These are phyloP conservation scores for Abrostola triplasia DNA, from an alignment of 2,888 invertebrate genomes.

Conservation along the genomic window DNA sequence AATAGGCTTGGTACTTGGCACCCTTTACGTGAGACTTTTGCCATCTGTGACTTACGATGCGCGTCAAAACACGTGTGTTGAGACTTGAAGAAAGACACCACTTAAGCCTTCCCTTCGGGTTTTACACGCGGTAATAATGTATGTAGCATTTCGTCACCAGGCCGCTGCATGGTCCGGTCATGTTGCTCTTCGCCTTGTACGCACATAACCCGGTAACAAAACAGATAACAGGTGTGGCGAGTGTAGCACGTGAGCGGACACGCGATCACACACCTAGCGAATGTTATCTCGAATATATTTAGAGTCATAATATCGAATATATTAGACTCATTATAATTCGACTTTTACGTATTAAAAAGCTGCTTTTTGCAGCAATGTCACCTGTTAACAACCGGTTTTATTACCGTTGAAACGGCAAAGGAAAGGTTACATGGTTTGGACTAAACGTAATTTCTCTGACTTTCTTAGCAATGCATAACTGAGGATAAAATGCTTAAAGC, in stretches of 20 bases:
- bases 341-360: background rate
- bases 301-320: no score
- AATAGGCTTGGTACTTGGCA: no score
- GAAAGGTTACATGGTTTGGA: background rate
- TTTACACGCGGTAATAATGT: background rate
- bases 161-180: background rate
- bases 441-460: no score
- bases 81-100: no score
- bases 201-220: conserved; percentile 14
- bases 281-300: conserved; percentile 8
- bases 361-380: background rate
- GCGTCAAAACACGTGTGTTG: no score
- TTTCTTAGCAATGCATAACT: no score
- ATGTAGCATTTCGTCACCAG: background rate
- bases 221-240: conserved; percentile 20
- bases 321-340: conserved; percentile 1
- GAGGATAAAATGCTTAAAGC: no score
- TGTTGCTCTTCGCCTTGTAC: background rate
- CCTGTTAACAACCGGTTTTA: background rate
- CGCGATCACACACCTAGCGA: conserved; percentile 5
- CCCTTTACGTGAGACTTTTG: no score
- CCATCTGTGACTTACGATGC: no score
- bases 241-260: conserved; percentile 11
- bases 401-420: no score
- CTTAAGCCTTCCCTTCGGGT: no score